Conservation (phyloP, 2,888 invertebrate genomes). For the Parnassius smintheus region DNA sequence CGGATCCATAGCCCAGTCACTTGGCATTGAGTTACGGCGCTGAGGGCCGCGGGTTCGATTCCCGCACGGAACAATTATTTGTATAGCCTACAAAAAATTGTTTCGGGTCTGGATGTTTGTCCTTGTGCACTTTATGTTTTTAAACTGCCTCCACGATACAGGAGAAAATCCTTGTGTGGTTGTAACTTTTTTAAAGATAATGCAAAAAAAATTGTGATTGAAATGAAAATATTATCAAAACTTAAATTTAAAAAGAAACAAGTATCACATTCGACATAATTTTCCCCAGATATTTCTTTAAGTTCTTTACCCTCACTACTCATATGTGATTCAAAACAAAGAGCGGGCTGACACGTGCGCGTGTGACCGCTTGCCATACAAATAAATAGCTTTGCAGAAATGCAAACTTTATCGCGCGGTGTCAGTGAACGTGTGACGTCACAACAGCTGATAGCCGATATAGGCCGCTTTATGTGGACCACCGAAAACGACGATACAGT, state of each 20-base stretch:
- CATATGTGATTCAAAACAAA: conserved; percentile 28
- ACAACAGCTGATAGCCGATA: conserved; percentile 56
- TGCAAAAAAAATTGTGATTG: no score
- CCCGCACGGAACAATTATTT: no score
- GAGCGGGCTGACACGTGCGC: conserved; percentile 32
- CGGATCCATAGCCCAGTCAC: no score
- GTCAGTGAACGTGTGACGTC: conserved; percentile 65
- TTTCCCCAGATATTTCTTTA: conserved; percentile 2
- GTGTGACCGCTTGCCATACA: conserved; percentile 24
- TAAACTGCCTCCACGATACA: no score
- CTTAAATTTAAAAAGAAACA: not conserved
- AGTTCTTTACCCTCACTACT: conserved; percentile 16
- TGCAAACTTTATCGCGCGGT: conserved; percentile 39
- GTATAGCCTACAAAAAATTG: no score
- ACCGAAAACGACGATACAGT: conserved; percentile 28
- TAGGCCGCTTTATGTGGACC: conserved; percentile 35
- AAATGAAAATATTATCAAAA: no score
- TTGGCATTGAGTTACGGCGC: no score
- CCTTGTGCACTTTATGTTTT: no score
- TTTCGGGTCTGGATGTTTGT: no score
- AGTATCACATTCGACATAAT: conserved; percentile 9
- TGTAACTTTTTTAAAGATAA: no score
- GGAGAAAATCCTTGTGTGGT: no score
- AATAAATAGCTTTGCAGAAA: conserved; percentile 26
- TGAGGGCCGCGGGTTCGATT: no score